phyloP scores from a whole-genome alignment of 92 coral and sea anemone genomes.

The Meandrina meandrites region DNA sequence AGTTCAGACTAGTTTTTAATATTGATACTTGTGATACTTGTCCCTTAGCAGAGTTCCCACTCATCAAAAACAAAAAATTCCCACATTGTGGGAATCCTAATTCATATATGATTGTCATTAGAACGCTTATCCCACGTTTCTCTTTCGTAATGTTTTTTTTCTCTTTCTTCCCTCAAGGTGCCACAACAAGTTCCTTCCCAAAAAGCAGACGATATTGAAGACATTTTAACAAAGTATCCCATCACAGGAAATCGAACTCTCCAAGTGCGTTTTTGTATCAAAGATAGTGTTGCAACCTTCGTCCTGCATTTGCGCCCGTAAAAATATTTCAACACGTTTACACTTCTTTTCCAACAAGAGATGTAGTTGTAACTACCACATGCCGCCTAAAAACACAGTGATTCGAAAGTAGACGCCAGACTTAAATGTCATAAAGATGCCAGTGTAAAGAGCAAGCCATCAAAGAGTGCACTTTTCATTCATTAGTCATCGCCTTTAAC shows the following conservation, averaged over 20 bases:
- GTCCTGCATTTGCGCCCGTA: not conserved
- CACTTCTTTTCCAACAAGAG: not conserved
- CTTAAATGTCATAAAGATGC: not conserved
- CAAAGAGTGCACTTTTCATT: not conserved
- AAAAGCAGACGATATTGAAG: slow-evolving; percentile 37
- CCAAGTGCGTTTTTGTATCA: not conserved
- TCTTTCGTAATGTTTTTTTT: not conserved
- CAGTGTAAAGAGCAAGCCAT: not conserved
- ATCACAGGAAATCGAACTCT: not conserved
- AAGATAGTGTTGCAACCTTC: not conserved
- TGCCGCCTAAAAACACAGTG: not conserved
- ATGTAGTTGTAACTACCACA: not conserved
- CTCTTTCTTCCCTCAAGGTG: slow-evolving; percentile 11
- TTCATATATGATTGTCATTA: no score
- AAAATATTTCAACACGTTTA: not conserved
- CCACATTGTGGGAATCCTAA: no score
- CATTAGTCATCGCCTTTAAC: not conserved
- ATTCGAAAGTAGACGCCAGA: not conserved
- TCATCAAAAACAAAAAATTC: not conserved
- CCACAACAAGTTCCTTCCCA: slow-evolving; percentile 21
- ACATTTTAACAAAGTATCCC: not conserved
- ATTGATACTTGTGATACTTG: no score
- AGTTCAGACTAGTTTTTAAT: no score
- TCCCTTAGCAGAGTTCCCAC: not conserved
- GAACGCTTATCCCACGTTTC: not conserved